A percentile compares a stretch with the other conserved stretches of the same genome.
Conservation (phyloP, 2,113 vertebrate species). For the Gasterosteus nipponicus region DNA sequence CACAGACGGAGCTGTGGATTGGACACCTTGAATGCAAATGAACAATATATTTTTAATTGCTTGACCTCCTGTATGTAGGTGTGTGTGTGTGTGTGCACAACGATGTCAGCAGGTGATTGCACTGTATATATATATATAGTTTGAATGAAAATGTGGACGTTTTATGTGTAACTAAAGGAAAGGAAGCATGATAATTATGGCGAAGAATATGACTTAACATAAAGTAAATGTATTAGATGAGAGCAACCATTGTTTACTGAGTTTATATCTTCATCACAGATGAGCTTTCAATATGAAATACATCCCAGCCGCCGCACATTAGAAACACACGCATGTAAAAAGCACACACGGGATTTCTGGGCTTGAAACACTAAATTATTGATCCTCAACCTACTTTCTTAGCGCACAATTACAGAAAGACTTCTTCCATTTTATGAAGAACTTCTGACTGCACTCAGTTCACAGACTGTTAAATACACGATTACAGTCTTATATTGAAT, state of each 20-base stretch:
- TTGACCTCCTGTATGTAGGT: not conserved
- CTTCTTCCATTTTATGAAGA: not conserved
- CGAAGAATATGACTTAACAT: not conserved
- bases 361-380: conserved; percentile 2
- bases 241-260: not conserved
- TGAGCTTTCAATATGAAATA: not conserved
- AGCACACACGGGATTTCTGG: not conserved
- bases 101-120: not conserved
- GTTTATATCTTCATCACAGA: not conserved
- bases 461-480: not conserved
- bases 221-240: not conserved
- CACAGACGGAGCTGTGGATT: conserved; percentile 7
- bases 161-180: not conserved
- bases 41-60: conserved; percentile 7
- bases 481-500: not conserved
- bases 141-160: not conserved
- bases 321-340: conserved; percentile 6
- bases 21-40: conserved; percentile 14
- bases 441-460: not conserved
- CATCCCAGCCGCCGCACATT: not conserved
- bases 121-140: not conserved
- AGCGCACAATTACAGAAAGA: conserved; percentile 1
- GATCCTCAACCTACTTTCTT: conserved; percentile 16
- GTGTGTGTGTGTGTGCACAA: not conserved
- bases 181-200: not conserved